Base-by-base conservation (phyloP, 2,797 vertebrate species). In the Xyrichtys novacula region DNA sequence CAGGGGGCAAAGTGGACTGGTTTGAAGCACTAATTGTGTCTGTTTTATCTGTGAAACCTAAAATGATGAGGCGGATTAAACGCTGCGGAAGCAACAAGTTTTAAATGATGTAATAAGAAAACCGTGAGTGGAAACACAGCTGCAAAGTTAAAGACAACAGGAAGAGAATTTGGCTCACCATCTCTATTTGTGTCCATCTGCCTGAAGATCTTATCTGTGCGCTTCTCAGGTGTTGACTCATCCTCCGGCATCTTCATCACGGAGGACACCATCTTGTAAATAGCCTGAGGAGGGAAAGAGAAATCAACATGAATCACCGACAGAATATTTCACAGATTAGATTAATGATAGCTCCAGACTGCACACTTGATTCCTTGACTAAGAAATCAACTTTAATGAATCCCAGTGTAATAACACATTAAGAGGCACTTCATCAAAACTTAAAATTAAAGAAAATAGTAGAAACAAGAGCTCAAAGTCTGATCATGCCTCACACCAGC, bases 181-280 rank as follows among this genome's bases (percentile, higher is more conserved):
- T 99, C 98, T 85, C 97, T 94, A 72, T 99, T 99, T 89, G 95
- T 96, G 90, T 99, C 98, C 98, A 99, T 99, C 93, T 99, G 98
- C 54, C 97, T 95, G 90, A 99, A 99, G 84, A 99, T 99, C 92
- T 99, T 99, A 58, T 99, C 98, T 47, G 98, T 99, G 83, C 98
- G 96, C 87, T 99, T 99, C 89, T 99, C 98, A 6, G 98, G 98
- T 28, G 98, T 99, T 0, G 97, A 97, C 78, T 99, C 98, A 0
- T 99, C 98, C 87, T 99, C 98, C 0, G 98, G 98, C 98, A 99
- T 99, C 93, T 99, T 99, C 98, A 99, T 99, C 76, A 99, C 98
- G 0, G 98, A 98, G 42, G 98, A 99, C 71, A 99, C 98, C 98
- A 99, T 99, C 90, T 97, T 99, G 89, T 99, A 99, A 91, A 99